A percentile compares a stretch with the other conserved stretches of the same genome.
phyloP scores from a whole-genome alignment of 30 jellyfish, hydroid and myxozoan genomes.

The Cassiopea andromeda region DNA sequence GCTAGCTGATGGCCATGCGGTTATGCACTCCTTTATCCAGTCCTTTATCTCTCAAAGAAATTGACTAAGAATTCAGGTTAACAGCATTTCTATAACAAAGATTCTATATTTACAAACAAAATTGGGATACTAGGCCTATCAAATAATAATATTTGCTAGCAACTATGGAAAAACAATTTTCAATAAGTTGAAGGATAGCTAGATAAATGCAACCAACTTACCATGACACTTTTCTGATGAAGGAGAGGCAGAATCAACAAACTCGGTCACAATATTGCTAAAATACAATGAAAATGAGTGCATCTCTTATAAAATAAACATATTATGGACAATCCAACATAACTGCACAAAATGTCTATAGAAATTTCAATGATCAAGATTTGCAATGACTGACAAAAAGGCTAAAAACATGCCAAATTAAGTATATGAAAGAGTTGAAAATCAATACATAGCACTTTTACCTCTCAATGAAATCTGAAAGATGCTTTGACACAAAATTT shows the following conservation, averaged over 20 bases:
- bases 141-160: no score
- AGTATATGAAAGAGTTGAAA: neutral
- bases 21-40: no score
- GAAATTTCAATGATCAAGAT: neutral
- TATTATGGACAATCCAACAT: no score
- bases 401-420: neutral
- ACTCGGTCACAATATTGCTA: neutral
- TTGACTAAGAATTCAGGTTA: no score
- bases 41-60: no score
- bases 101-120: no score
- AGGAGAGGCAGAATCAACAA: neutral
- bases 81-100: no score
- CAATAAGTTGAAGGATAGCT: no score
- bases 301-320: neutral
- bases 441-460: neutral
- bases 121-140: no score
- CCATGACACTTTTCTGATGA: neutral
- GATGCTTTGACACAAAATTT: slow-evolving; percentile 29
- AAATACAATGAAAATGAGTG: neutral
- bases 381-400: neutral
- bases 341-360: neutral
- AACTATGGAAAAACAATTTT: no score
- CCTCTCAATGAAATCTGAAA: slow-evolving; percentile 51
- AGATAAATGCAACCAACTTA: neutral
- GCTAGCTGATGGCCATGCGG: no score